A percentile compares a stretch with the other conserved stretches of the same genome.
These are phyloP conservation scores for Tetragonula clypearis DNA, from an alignment of 1,140 invertebrate species.

Conservation along the genomic window DNA sequence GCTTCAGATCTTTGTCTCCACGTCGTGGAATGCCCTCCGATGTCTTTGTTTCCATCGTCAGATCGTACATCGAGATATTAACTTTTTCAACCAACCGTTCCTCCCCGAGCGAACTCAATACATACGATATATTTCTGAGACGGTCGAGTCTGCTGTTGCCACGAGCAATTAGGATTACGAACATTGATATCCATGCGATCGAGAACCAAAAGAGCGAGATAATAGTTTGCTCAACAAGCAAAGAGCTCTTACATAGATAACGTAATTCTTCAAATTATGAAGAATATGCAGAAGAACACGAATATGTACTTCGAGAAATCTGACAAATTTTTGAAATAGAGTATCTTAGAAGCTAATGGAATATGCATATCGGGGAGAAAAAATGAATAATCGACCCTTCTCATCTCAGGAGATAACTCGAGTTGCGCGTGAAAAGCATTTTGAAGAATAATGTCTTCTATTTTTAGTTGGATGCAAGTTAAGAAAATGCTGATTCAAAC, in stretches of 20 bases:
- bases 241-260: not conserved
- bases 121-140: not conserved
- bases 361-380: not conserved
- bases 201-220: not conserved
- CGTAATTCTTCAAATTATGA: not conserved
- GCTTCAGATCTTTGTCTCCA: slow-evolving; percentile 41
- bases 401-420: not conserved
- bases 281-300: not conserved
- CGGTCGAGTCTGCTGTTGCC: not conserved
- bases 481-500: not conserved
- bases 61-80: slow-evolving; percentile 24
- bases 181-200: not conserved
- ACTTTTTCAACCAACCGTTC: not conserved
- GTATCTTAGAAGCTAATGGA: not conserved
- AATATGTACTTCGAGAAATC: not conserved
- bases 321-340: not conserved
- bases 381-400: not conserved
- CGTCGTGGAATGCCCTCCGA: slow-evolving; percentile 8
- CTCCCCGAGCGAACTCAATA: not conserved
- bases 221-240: not conserved
- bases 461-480: not conserved
- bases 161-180: not conserved
- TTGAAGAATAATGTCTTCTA: not conserved
- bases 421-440: not conserved
- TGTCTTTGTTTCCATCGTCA: slow-evolving; percentile 24